Percentiles rank a stretch among this genome's conserved stretches.
Evolutionary conservation across 2,888 invertebrate species (phyloP).

Genomic region (Globia sparganii): DNA sequence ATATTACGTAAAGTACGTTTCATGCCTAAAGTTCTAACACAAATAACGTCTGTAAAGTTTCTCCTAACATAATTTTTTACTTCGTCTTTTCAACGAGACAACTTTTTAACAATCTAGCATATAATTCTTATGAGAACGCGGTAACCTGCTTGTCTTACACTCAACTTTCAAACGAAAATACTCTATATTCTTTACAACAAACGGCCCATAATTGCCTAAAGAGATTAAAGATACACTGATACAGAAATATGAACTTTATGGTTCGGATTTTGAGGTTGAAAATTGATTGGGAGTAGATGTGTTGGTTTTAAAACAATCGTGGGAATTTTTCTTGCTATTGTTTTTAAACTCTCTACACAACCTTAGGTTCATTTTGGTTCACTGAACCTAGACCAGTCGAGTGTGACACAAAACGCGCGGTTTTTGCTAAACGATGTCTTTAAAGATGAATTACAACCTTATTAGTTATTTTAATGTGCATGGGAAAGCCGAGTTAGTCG

Average conservation of each 20-base stretch:
- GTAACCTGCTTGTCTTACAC: conserved; percentile 61
- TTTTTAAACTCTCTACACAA: conserved; percentile 78
- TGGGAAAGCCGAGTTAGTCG: conserved; percentile 23
- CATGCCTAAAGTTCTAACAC: conserved; percentile 9
- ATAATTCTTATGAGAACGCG: conserved; percentile 70
- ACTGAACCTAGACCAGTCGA: conserved; percentile 71
- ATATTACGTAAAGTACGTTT: background rate
- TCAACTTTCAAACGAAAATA: conserved; percentile 41
- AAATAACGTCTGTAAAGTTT: conserved; percentile 52
- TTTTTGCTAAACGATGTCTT: conserved; percentile 50
- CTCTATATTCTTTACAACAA: conserved; percentile 27
- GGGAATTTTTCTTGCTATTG: conserved; percentile 82
- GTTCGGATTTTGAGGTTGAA: conserved; percentile 17
- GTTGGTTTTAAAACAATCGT: conserved; percentile 74
- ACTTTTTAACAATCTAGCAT: conserved; percentile 62
- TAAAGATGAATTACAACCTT: conserved; percentile 15
- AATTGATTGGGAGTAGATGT: conserved; percentile 35
- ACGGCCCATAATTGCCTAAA: conserved; percentile 49
- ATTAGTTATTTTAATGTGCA: conserved; percentile 20
- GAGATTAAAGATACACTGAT: conserved; percentile 9
- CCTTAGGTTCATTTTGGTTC: conserved; percentile 81
- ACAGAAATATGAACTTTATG: conserved; percentile 44
- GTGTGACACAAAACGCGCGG: conserved; percentile 52
- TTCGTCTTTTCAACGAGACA: conserved; percentile 47
- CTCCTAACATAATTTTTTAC: conserved; percentile 47